Percentiles rank a stretch among this genome's conserved stretches.
phyloP scores from a whole-genome alignment of 2,113 vertebrate genomes.

The Numida meleagris region DNA sequence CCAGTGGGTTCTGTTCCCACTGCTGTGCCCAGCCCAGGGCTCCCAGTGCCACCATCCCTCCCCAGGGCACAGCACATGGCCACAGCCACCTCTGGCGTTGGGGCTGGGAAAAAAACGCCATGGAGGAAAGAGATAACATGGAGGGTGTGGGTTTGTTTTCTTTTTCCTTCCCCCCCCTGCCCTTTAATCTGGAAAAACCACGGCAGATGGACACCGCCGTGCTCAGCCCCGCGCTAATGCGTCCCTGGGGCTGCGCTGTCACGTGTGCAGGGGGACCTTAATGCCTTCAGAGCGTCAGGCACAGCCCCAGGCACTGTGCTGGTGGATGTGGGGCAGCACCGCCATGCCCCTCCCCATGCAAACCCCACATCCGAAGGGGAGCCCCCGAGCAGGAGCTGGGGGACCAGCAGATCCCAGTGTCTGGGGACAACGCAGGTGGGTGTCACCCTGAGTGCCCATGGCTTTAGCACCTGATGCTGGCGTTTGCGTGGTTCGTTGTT shows the following conservation, averaged over 20 bases:
- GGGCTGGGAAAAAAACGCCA: too few species aligned
- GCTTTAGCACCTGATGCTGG: background rate
- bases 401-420: background rate
- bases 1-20: background rate
- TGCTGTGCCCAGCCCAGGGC: too few species aligned
- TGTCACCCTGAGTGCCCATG: background rate
- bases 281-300: slow-evolving; percentile 49
- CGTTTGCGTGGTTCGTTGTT: background rate
- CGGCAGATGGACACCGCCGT: background rate
- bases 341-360: background rate
- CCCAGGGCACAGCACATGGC: background rate
- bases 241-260: background rate
- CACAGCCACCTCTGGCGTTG: background rate
- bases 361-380: background rate
- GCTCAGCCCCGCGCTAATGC: background rate
- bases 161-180: background rate
- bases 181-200: background rate
- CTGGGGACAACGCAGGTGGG: background rate
- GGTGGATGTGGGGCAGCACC: slow-evolving; percentile 48
- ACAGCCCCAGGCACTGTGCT: slow-evolving; percentile 12
- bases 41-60: background rate
- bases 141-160: background rate
- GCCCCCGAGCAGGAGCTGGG: background rate
- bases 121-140: too few species aligned
- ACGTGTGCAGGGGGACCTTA: background rate